phyloP scores from a whole-genome alignment of 2,113 vertebrate species.

The Aspidoscelis tigris region DNA sequence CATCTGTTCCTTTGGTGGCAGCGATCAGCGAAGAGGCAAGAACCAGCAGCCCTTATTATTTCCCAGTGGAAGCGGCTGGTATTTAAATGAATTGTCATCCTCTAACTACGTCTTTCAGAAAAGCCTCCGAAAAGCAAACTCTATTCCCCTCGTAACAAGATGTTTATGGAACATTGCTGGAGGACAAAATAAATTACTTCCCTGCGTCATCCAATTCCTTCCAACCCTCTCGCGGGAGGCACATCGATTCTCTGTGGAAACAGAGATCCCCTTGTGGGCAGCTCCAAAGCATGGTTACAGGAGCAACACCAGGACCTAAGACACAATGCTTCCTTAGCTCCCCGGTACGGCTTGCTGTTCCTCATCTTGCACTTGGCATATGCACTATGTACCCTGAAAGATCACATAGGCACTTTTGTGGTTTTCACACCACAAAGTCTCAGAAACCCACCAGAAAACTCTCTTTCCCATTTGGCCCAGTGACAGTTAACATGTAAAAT shows the following conservation, averaged over 20 bases:
- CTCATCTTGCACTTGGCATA: not conserved
- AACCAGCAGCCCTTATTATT: not conserved
- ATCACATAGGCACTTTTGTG: too few relatives aligned
- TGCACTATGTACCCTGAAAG: not conserved
- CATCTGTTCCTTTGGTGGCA: not conserved
- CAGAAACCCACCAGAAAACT: not conserved
- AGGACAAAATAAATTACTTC: slow-evolving; percentile 42
- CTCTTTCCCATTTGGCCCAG: not conserved
- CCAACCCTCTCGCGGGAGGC: slow-evolving; percentile 36
- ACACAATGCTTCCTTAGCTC: not conserved
- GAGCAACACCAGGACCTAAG: not conserved
- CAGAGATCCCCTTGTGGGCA: not conserved
- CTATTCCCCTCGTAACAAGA: slow-evolving; percentile 46
- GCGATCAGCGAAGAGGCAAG: not conserved
- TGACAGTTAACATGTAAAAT: not conserved
- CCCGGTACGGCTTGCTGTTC: not conserved
- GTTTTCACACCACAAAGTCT: not conserved
- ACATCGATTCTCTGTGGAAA: slow-evolving; percentile 28
- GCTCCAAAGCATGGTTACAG: slow-evolving; percentile 50
- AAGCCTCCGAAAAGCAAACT: slow-evolving; percentile 5
- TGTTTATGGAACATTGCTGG: slow-evolving; percentile 64
- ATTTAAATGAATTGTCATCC: not conserved
- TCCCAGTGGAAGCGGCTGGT: not conserved
- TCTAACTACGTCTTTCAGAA: not conserved
- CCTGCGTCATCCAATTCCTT: slow-evolving; percentile 55